phyloP scores from a whole-genome alignment of 1,140 invertebrate genomes.

The Drosophila erecta region DNA sequence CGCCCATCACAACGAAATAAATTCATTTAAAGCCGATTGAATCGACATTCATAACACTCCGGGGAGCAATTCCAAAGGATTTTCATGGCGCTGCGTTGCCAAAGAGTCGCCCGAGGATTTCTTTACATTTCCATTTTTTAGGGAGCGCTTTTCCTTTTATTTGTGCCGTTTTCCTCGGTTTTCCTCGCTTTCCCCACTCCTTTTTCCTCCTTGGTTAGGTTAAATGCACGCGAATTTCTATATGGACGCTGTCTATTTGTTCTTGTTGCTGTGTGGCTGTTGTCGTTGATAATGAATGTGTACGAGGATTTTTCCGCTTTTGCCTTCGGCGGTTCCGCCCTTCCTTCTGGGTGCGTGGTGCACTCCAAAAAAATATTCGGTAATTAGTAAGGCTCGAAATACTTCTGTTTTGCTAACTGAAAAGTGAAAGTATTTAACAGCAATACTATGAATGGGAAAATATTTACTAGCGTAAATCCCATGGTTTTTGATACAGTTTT shows the following conservation, averaged over 20 bases:
- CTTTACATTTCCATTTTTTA: conserved; percentile 80
- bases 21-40: conserved; percentile 84
- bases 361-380: neutral
- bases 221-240: conserved; percentile 76
- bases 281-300: conserved; percentile 80
- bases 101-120: conserved; percentile 77
- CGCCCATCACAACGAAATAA: conserved; percentile 66
- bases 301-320: conserved; percentile 48
- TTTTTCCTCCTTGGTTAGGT: conserved; percentile 44
- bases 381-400: neutral
- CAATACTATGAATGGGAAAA: too few relatives aligned
- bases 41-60: conserved; percentile 84
- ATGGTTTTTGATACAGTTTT: too few relatives aligned
- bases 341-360: neutral
- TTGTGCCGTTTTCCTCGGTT: conserved; percentile 41
- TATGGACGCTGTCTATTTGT: conserved; percentile 62
- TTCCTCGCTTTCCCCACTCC: neutral
- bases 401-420: too few relatives aligned
- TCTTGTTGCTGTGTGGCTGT: conserved; percentile 54
- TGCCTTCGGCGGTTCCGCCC: conserved; percentile 30
- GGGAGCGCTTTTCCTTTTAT: conserved; percentile 43
- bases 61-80: conserved; percentile 84
- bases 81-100: conserved; percentile 73
- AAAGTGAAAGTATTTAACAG: too few relatives aligned
- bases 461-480: too few relatives aligned